Evolutionary conservation across 2,888 invertebrate genomes (phyloP), one percentile per base, ranked within the genome.

Genomic region (Limnephilus rhombicus): DNA sequence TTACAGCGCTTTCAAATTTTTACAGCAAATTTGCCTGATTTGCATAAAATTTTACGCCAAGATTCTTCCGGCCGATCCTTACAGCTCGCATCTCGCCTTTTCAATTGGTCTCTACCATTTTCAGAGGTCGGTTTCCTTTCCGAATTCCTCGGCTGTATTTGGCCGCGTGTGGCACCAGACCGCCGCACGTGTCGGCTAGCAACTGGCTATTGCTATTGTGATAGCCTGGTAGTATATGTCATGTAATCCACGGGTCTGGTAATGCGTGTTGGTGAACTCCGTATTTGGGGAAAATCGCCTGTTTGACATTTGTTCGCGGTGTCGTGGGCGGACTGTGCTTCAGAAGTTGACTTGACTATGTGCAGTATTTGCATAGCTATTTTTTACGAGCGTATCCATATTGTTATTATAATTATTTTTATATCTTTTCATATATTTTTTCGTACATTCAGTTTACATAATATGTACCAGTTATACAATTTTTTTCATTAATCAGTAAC

Each of bases 211-310:
- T 49, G 9, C 12, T 49, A 49, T 49, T 49, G 49, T 53, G 18
- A 0, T 2, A n/a, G 18, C 24, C 24, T 68, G 9, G 68, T 68
- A 9, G 68, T 53, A 53, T 15, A 18, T 53, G 18, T 53, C 53
- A 18, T 53, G 18, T 53, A 53, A 53, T 53, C 53, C 53, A 53
- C 4, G 18, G 1, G 15, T 18, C 7, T 5, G 5, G 53, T 49
- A 49, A 49, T 49, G 3, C 49, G 49, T 53, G 53, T 18, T 53
- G 53, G 53, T 53, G 53, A 53, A 18, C 53, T 83, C 83, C 83
- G 34, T 83, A 83, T 83, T 83, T 83, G 34, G 83, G 83, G 83
- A 83, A 83, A 83, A 83, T 83, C 83, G 31, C 83, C 34, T 83
- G 83, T 83, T 83, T 83, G 31, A 83, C 83, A 83, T 83, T 37